Evolutionary conservation across 2,797 vertebrate genomes (phyloP), one percentile per base, ranked within the genome.

Genomic region (Cirrhinus molitorella): DNA sequence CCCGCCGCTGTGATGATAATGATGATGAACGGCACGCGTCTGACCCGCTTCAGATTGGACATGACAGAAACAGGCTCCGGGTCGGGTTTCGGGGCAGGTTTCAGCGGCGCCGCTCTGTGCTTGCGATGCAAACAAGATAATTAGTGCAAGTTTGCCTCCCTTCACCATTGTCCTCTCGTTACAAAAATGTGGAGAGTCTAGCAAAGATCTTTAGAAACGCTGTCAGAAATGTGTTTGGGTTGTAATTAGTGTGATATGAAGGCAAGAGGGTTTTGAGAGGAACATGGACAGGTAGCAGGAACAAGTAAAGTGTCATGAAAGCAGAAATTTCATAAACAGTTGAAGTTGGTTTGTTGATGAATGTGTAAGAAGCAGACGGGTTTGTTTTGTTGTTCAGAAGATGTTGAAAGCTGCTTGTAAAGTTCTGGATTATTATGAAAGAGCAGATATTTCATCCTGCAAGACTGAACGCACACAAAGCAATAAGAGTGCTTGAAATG

Each of bases 1-100:
- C 63, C 77, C 47, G 2, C 14, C 21, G n/a, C n/a, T 65, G n/a
- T 40, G 79, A 17, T 40, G 80, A 61, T 55, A 37, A 55, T 40
- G 66, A 28, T 57, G 66, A 59, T 45, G 61, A 66, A 55, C 5
- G 5, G 65, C 53, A 9, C 3, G n/a, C 10, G 7, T 25, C 51
- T 70, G 79, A 80, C 66, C 79, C 7, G 12, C 49, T 31, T 57
- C 37, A 45, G 37, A 70, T 70, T 31, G 37, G 66, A 70, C 51
- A 80, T 70, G 79, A 80, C 79, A 45, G 66, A 43, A 70, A 70
- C 65, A n/a, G 79, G 23, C 53, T 61, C 53, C 0, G 40, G 67
- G 79, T 81, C 79, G n/a, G 53, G 14, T 31, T 65, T 21, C 31
- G 1, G 6, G 40, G 25, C 75, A 78, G 59, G 9, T 45, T 70